Percentiles rank a stretch among this genome's conserved stretches.
Evolutionary conservation across 2,797 vertebrate genomes (phyloP).

Genomic region (Acanthurus lineatus): DNA sequence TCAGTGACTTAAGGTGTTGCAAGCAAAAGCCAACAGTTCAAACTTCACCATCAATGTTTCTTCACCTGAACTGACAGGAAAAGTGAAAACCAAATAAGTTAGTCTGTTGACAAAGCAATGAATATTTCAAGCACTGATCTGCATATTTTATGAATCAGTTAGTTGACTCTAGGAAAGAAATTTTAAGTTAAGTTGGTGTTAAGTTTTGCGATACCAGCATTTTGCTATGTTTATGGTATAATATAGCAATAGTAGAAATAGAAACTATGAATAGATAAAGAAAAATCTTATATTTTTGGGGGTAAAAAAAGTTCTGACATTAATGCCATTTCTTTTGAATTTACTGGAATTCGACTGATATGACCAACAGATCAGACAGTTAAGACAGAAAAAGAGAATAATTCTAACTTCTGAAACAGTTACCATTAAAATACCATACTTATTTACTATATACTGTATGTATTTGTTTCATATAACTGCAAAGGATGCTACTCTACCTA

Average conservation of each 20-base stretch:
- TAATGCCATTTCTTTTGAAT: not conserved
- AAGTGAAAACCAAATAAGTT: slow-evolving; percentile 6
- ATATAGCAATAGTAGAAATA: not conserved
- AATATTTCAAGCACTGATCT: not conserved
- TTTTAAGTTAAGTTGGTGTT: not conserved
- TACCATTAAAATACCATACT: not conserved
- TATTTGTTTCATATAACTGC: not conserved
- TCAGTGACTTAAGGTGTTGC: slow-evolving; percentile 30
- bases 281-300: too few relatives aligned
- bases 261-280: not conserved
- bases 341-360: not conserved
- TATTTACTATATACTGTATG: not conserved
- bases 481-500: not conserved
- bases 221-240: not conserved
- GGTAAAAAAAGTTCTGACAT: not conserved
- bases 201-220: not conserved
- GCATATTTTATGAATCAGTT: not conserved
- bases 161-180: not conserved
- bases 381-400: not conserved
- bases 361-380: slow-evolving; percentile 3
- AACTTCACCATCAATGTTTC: slow-evolving; percentile 28
- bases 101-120: slow-evolving; percentile 24
- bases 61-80: slow-evolving; percentile 32
- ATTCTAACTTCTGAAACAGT: not conserved
- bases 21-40: slow-evolving; percentile 42